Evolutionary conservation across 1,140 invertebrate species (phyloP).

Genomic region (Hestina assimilis): DNA sequence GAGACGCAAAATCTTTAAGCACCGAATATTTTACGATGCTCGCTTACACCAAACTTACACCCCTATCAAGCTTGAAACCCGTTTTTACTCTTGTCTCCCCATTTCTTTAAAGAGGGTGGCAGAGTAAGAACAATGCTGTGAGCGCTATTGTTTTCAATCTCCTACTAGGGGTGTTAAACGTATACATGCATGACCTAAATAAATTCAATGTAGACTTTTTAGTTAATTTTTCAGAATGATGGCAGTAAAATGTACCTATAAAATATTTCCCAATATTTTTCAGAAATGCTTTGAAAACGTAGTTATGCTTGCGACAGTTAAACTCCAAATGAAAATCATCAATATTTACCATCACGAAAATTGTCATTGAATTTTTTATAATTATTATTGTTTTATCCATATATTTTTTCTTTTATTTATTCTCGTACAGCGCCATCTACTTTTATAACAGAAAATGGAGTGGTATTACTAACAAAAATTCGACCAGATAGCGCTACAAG

Average conservation of each 20-base stretch:
- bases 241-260: no score
- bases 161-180: constrained; percentile 3
- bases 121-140: constrained; percentile 15
- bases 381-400: no score
- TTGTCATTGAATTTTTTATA: no score
- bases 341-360: no score
- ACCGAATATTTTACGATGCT: constrained; percentile 4
- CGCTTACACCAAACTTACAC: constrained; percentile 9
- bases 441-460: neutral
- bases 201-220: no score
- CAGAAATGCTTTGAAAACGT: no score
- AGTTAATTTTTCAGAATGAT: no score
- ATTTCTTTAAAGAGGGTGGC: constrained; percentile 17
- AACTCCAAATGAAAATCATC: no score
- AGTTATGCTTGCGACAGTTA: no score
- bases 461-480: neutral
- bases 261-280: no score
- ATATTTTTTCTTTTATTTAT: no score
- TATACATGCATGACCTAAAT: constrained; percentile 20
- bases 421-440: constrained; percentile 6
- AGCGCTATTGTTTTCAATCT: constrained; percentile 20
- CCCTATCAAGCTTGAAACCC: constrained; percentile 13
- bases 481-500: neutral
- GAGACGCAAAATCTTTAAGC: constrained; percentile 13
- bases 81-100: constrained; percentile 10